Base-by-base conservation (phyloP, 53 echinoderm and acorn worm genomes). In the Apostichopus leukothele region DNA sequence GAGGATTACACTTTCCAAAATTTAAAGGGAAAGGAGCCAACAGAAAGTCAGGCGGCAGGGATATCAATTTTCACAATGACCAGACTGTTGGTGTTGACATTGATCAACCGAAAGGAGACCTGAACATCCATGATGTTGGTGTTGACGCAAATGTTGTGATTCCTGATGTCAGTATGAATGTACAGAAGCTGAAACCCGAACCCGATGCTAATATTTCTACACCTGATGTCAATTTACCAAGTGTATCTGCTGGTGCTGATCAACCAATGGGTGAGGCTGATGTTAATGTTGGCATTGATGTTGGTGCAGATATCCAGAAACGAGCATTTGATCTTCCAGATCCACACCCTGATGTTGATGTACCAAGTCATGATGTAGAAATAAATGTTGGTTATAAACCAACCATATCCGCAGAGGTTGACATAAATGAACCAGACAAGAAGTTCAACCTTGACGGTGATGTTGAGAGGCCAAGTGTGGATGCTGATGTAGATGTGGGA, bases 1-100 rank as follows among this genome's bases (percentile, higher is more conserved):
- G 88, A 66, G 91, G 90, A 18, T 86, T 93, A 67, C 90, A 93
- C 78, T 86, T 93, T 71, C 95, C 91, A 53, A 88, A 88, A 50
- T 53, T 91, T 59, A 53, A 88, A 54, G 83, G 74, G 14, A 88
- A 91, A 75, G 54, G 76, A 52, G 50, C 83, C 11, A 83, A 80
- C 8, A 75, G 21, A 60, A 91, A 84, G 16, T 4, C 80, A 13
- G 57, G 57, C 53, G 59, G 53, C 21, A 27, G 5, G 21, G 54
- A 52, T n/a, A 53, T 55, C 50, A 57, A 53, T 7, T 21, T 80
- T 4, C 6, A 80, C n/a, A 57, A 80, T 11, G n/a, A 57, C 6
- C 21, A 52, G n/a, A 23, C 16, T 22, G 0, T 80, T 52, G 54
- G n/a, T 54, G 5, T 57, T 19, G 23, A 13, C 3, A 21, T 54